Base-by-base conservation (phyloP, 2,888 invertebrate species). In the Caenorhabditis auriculariae region DNA sequence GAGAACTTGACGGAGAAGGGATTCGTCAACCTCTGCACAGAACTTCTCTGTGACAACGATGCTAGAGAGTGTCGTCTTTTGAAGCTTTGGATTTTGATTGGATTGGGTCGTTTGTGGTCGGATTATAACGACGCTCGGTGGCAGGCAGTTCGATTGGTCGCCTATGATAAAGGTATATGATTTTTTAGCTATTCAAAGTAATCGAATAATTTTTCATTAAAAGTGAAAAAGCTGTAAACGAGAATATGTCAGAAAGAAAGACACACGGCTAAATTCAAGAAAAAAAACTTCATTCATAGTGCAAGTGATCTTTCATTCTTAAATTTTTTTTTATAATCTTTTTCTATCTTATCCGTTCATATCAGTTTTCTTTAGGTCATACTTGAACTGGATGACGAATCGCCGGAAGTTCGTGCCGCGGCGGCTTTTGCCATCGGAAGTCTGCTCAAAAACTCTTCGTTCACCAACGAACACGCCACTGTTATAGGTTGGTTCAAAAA, bases 151-250 rank as follows among this genome's bases (percentile, higher is more conserved):
- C 86, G 96, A 12, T 93, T 94, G 83, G 88, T 89, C 74, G 94
- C 95, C n/a, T 93, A 94, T 83, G 95, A 95, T 83, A 94, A 95
- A 83, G n/a, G n/a, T n/a, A 86, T 96, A 12, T 90, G 9, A n/a
- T n/a, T n/a, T n/a, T n/a, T n/a, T n/a, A n/a, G n/a, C n/a, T n/a
- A n/a, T n/a, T n/a, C n/a, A n/a, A n/a, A n/a, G n/a, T n/a, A n/a
- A n/a, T n/a, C n/a, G n/a, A n/a, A n/a, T n/a, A n/a, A n/a, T n/a
- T n/a, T n/a, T n/a, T n/a, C n/a, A n/a, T n/a, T n/a, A n/a, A n/a
- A n/a, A n/a, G n/a, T n/a, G n/a, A n/a, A n/a, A n/a, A n/a, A n/a
- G n/a, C n/a, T n/a, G n/a, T n/a, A n/a, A n/a, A n/a, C n/a, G n/a
- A n/a, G n/a, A n/a, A n/a, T n/a, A n/a, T n/a, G n/a, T n/a, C n/a